Percentiles rank a stretch among this genome's conserved stretches.
Conservation (phyloP, 2,113 vertebrate genomes). For the Chlorocebus sabaeus region DNA sequence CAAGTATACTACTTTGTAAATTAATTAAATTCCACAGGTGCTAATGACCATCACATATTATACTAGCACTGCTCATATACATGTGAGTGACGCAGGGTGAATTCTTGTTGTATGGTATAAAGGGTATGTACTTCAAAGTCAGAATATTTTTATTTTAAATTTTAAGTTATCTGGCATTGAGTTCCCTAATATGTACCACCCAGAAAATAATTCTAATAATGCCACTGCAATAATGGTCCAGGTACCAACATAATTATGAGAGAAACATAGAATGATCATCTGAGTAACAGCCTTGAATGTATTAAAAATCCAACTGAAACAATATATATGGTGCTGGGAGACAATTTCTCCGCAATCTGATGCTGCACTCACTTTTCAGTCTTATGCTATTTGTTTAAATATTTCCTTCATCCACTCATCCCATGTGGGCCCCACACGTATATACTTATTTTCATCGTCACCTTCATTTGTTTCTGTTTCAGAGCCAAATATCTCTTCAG, state of each 20-base stretch:
- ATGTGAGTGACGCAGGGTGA: accelerated
- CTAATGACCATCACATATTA: neutral
- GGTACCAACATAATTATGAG: neutral
- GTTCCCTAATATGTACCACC: neutral
- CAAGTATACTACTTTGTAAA: neutral
- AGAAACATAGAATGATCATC: neutral
- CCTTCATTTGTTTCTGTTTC: neutral
- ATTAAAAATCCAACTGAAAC: neutral
- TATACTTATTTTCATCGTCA: too few species aligned
- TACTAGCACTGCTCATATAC: too few species aligned
- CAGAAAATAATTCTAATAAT: neutral
- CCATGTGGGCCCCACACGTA: too few species aligned
- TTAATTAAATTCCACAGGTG: neutral
- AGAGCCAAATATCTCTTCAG: neutral
- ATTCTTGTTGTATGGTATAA: accelerated
- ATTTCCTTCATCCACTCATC: accelerated
- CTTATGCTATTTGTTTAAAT: neutral
- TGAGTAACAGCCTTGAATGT: accelerated
- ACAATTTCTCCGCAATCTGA: neutral
- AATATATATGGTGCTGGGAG: neutral
- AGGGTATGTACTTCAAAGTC: neutral
- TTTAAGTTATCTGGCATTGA: neutral
- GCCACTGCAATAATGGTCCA: neutral
- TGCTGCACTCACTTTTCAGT: too few species aligned
- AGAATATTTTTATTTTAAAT: neutral